These are phyloP conservation scores for Girardinichthys multiradiatus DNA, from an alignment of 2,113 vertebrate genomes.

Conservation along the genomic window DNA sequence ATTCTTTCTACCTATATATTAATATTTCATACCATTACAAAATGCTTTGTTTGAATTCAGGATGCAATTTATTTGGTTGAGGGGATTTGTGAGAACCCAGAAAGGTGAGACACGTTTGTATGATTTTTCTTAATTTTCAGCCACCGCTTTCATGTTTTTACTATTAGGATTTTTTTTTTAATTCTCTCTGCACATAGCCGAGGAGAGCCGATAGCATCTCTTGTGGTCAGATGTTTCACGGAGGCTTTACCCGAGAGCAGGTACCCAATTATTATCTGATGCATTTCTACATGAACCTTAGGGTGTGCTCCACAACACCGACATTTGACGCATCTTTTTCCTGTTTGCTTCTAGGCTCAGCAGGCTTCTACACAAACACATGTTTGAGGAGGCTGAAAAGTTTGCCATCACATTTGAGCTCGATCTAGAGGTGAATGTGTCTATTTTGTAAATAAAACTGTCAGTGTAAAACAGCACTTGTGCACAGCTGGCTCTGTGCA, in stretches of 20 bases:
- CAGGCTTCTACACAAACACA: slow-evolving; percentile 92
- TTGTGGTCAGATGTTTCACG: slow-evolving; percentile 91
- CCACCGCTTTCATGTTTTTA: not conserved
- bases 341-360: slow-evolving; percentile 82
- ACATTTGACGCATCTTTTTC: not conserved
- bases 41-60: slow-evolving; percentile 68
- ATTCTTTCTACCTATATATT: not conserved
- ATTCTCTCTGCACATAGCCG: slow-evolving; percentile 60
- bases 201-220: slow-evolving; percentile 74
- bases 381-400: slow-evolving; percentile 94
- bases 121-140: not conserved
- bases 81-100: slow-evolving; percentile 82
- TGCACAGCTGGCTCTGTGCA: not conserved
- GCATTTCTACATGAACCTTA: not conserved
- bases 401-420: slow-evolving; percentile 93
- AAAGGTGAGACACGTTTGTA: slow-evolving; percentile 77
- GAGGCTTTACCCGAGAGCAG: slow-evolving; percentile 97
- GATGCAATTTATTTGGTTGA: slow-evolving; percentile 93
- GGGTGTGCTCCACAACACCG: not conserved
- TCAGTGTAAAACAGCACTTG: not conserved
- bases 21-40: not conserved
- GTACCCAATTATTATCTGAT: slow-evolving; percentile 63
- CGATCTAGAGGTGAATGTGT: slow-evolving; percentile 87
- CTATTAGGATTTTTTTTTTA: not conserved
- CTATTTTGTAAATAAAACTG: not conserved